Conservation (phyloP, 2,888 invertebrate species). For the Conchocele bisecta region DNA sequence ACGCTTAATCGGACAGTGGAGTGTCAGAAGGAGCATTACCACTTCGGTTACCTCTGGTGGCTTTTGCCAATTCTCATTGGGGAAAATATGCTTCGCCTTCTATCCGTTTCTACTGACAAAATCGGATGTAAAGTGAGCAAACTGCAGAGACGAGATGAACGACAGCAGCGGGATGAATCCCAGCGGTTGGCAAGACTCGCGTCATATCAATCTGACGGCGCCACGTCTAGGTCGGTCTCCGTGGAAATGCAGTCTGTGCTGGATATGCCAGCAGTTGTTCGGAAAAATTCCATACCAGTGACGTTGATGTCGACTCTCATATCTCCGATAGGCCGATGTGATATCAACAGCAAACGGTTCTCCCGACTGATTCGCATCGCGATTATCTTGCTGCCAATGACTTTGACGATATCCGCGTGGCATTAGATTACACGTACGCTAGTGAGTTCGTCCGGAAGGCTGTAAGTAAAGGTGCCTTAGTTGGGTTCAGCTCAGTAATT, state of each 20-base stretch:
- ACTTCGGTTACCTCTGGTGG: slow-evolving; percentile 37
- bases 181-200: too few species aligned
- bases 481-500: slow-evolving; percentile 36
- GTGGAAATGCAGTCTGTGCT: too few species aligned
- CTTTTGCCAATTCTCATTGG: slow-evolving; percentile 39
- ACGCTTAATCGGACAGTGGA: slow-evolving; percentile 9
- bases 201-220: too few species aligned
- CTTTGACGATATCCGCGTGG: not conserved
- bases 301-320: too few species aligned
- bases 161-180: too few species aligned
- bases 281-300: too few species aligned
- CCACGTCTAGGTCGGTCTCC: too few species aligned
- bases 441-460: slow-evolving; percentile 6
- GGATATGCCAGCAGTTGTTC: too few species aligned
- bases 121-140: slow-evolving; percentile 10
- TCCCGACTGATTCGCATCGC: slow-evolving; percentile 13
- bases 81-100: slow-evolving; percentile 24
- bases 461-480: slow-evolving; percentile 24
- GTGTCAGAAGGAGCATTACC: slow-evolving; percentile 13
- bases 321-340: slow-evolving; percentile 10
- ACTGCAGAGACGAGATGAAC: not conserved
- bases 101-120: slow-evolving; percentile 31
- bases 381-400: slow-evolving; percentile 20
- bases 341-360: not conserved
- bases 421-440: slow-evolving; percentile 12